Conservation (phyloP, 2,888 invertebrate species). For the Tenthredo amoena region DNA sequence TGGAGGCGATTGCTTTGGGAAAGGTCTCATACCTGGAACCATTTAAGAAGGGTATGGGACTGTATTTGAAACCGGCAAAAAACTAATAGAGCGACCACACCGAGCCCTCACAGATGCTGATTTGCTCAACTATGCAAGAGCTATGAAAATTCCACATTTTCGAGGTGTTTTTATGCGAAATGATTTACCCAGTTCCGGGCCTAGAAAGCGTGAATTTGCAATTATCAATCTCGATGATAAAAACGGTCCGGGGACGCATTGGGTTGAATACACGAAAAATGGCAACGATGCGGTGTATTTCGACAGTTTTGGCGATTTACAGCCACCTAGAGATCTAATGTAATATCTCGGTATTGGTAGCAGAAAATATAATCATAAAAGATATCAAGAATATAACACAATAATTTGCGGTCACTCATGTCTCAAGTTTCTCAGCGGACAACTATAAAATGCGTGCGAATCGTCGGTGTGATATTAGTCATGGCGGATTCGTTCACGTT, state of each 20-base stretch:
- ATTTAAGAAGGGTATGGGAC: constrained; percentile 25
- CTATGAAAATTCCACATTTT: constrained; percentile 59
- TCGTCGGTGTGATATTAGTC: no score
- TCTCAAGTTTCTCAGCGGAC: constrained; percentile 62
- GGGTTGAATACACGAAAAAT: constrained; percentile 61
- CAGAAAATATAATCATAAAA: no score
- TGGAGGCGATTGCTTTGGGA: constrained; percentile 69
- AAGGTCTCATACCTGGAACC: constrained; percentile 14
- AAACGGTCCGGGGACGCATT: constrained; percentile 63
- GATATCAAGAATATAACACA: constrained; percentile 65
- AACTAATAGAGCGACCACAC: constrained; percentile 54
- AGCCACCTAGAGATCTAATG: constrained; percentile 67
- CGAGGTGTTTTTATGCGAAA: no score
- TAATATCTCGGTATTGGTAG: constrained; percentile 61
- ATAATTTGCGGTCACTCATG: constrained; percentile 68
- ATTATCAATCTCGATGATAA: no score
- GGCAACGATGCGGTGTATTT: constrained; percentile 68
- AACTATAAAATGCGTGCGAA: constrained; percentile 57
- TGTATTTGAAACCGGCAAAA: constrained; percentile 55
- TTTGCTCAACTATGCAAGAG: constrained; percentile 55
- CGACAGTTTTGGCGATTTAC: constrained; percentile 73
- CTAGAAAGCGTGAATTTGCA: no score
- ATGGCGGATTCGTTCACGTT: no score
- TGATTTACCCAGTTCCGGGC: no score
- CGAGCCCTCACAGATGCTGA: constrained; percentile 55